Evolutionary conservation across 2,113 vertebrate genomes (phyloP).

Genomic region (Paralichthys olivaceus): DNA sequence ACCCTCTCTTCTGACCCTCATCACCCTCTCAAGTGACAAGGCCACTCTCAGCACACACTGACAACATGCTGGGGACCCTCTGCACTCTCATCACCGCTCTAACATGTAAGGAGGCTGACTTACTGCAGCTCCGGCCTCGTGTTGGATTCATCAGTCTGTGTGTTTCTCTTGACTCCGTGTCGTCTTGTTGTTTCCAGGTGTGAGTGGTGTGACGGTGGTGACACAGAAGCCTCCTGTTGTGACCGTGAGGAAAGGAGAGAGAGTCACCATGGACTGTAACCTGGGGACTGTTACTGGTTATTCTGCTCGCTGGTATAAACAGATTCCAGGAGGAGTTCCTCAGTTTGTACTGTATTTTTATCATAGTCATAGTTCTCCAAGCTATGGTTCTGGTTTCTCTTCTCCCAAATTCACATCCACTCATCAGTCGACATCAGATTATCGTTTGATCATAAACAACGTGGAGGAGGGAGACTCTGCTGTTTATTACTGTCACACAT

Average conservation of each 20-base stretch:
- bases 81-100: constrained; percentile 61
- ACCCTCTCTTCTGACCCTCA: constrained; percentile 23
- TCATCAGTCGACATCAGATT: constrained; percentile 49
- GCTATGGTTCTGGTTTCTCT: background rate
- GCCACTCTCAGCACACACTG: constrained; percentile 44
- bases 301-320: background rate
- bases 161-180: constrained; percentile 32
- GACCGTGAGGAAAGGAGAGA: constrained; percentile 48
- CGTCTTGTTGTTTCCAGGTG: constrained; percentile 60
- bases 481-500: background rate
- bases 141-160: constrained; percentile 34
- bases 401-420: constrained; percentile 59
- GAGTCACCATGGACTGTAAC: constrained; percentile 62
- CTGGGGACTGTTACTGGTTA: background rate
- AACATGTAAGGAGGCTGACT: constrained; percentile 50
- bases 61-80: constrained; percentile 63
- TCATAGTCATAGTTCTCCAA: fast-evolving
- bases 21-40: constrained; percentile 27
- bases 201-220: constrained; percentile 35
- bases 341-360: fast-evolving
- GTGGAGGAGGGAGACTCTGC: constrained; percentile 43
- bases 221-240: constrained; percentile 59
- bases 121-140: constrained; percentile 37
- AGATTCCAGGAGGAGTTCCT: constrained; percentile 27
- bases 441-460: constrained; percentile 64